Evolutionary conservation across 1,140 invertebrate species (phyloP).

Genomic region (Drosophila ironensis): DNA sequence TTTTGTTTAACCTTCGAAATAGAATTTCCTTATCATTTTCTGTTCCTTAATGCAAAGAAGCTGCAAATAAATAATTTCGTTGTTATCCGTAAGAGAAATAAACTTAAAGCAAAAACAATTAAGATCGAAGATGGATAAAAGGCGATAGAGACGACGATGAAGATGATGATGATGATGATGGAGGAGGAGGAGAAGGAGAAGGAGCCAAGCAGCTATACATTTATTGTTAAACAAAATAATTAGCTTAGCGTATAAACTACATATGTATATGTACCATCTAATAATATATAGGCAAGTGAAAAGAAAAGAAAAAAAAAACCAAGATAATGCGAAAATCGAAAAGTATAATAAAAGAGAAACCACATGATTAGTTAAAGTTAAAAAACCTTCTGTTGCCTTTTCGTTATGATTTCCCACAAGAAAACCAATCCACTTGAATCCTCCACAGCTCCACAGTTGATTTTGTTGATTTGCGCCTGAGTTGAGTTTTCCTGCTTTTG

Average conservation of each 20-base stretch:
- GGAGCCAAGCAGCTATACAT: constrained; percentile 70
- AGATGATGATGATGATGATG: background rate
- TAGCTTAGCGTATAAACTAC: constrained; percentile 75
- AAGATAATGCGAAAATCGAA: constrained; percentile 46
- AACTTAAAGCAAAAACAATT: constrained; percentile 20
- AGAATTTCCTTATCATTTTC: constrained; percentile 72
- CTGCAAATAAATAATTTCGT: constrained; percentile 59
- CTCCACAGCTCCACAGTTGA: constrained; percentile 9
- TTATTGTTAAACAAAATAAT: constrained; percentile 78
- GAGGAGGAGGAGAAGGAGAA: constrained; percentile 17
- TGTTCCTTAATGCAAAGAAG: constrained; percentile 76
- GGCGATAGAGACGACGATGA: constrained; percentile 4
- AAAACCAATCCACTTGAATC: background rate
- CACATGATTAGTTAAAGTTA: constrained; percentile 66
- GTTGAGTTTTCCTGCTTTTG: constrained; percentile 9
- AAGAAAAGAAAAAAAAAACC: constrained; percentile 39
- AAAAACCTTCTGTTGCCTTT: constrained; percentile 47
- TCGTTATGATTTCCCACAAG: constrained; percentile 8
- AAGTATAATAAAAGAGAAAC: constrained; percentile 65
- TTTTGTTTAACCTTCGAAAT: constrained; percentile 62
- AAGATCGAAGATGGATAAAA: constrained; percentile 10
- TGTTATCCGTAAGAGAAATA: constrained; percentile 49
- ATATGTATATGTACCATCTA: constrained; percentile 75
- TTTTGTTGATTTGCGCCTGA: constrained; percentile 10
- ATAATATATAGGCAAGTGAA: constrained; percentile 68